Percentiles rank a stretch among this genome's conserved stretches.
Conservation (phyloP, 2,797 vertebrate genomes). For the Enteromius afrohamiltoni region DNA sequence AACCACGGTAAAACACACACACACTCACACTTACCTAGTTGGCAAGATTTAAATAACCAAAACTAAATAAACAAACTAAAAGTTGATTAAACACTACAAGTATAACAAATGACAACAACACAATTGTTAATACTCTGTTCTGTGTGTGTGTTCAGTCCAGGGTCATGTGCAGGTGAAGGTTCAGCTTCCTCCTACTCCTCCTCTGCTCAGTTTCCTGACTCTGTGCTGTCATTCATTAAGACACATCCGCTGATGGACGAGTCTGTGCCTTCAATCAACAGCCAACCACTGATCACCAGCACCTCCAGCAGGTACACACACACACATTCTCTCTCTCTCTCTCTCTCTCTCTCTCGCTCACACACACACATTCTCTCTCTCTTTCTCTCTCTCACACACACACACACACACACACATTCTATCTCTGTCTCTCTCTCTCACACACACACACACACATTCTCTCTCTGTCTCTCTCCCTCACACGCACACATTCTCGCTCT, state of each 20-base stretch:
- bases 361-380: no score
- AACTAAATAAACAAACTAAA: background rate
- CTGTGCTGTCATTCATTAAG: slow-evolving; percentile 91
- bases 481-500: no score
- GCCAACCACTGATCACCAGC: slow-evolving; percentile 90
- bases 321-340: background rate
- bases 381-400: no score
- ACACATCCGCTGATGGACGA: slow-evolving; percentile 94
- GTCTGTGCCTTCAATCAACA: slow-evolving; percentile 83
- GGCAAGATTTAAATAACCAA: background rate
- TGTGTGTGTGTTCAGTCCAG: slow-evolving; percentile 80
- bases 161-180: slow-evolving; percentile 89
- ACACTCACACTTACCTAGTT: background rate
- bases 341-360: background rate
- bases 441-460: background rate
- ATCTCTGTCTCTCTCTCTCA: no score
- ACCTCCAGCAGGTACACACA: slow-evolving; percentile 86
- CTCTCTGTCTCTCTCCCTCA: background rate
- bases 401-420: no score
- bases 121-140: background rate
- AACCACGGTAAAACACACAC: slow-evolving; percentile 81
- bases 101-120: background rate
- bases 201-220: slow-evolving; percentile 92
- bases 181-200: slow-evolving; percentile 85
- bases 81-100: background rate